Percentiles rank a stretch among this genome's conserved stretches.
Conservation (phyloP, 2,113 vertebrate species). For the Myiozetetes cayanensis region DNA sequence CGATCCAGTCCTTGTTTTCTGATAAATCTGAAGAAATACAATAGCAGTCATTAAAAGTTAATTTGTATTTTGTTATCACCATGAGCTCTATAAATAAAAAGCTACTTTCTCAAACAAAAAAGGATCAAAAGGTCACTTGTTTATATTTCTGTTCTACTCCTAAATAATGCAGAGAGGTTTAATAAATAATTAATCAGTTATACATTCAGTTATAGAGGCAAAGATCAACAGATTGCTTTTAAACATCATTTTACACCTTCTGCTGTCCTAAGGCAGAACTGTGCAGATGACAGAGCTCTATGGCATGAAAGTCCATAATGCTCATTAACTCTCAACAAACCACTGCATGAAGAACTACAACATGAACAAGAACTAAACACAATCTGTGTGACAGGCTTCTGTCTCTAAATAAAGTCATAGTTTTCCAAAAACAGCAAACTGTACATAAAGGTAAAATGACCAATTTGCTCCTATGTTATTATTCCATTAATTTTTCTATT, state of each 20-base stretch:
- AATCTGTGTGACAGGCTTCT: background rate
- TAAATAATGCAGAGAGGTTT: background rate
- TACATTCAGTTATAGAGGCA: background rate
- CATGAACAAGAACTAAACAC: background rate
- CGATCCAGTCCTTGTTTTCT: slow-evolving; percentile 95
- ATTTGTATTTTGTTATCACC: background rate
- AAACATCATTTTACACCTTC: background rate
- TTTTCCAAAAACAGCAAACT: background rate
- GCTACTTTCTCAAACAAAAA: background rate
- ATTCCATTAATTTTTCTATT: background rate
- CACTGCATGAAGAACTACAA: background rate
- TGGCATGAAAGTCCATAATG: background rate
- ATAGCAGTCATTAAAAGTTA: background rate
- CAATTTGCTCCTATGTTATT: background rate
- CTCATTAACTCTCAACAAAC: background rate
- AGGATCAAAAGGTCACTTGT: slow-evolving; percentile 3
- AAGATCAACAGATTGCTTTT: background rate
- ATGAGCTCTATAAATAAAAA: background rate
- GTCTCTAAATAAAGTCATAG: background rate
- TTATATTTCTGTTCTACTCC: background rate
- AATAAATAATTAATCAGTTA: background rate
- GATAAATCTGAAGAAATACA: slow-evolving; percentile 83
- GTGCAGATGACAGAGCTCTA: background rate
- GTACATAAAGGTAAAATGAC: background rate
- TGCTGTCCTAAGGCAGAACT: background rate